A percentile compares a stretch with the other conserved stretches of the same genome.
Conservation (phyloP, 1,140 invertebrate species). For the Drosophila lini region DNA sequence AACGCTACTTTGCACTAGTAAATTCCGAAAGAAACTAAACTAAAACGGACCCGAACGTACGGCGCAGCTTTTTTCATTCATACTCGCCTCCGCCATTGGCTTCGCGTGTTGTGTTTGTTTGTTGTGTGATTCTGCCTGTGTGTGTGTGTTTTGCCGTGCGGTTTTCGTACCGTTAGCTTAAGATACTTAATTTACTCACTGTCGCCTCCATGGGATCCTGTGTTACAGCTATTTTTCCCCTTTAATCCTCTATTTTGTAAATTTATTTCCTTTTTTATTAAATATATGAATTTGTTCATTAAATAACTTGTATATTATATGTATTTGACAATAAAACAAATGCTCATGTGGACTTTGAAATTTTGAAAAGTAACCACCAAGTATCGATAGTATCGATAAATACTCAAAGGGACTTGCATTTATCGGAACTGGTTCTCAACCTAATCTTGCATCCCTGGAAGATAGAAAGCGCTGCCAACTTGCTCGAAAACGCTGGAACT, state of each 20-base stretch:
- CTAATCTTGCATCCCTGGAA: not conserved
- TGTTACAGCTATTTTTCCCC: not conserved
- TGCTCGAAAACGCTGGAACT: not conserved
- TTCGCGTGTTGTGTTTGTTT: slow-evolving; percentile 17
- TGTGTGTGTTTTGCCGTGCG: slow-evolving; percentile 11
- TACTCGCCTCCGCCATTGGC: slow-evolving; percentile 20
- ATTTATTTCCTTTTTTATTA: not conserved
- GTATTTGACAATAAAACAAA: slow-evolving; percentile 20
- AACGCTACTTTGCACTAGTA: slow-evolving; percentile 71
- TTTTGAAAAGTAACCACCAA: slow-evolving; percentile 15
- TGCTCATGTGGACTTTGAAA: slow-evolving; percentile 20
- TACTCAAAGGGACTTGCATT: not conserved
- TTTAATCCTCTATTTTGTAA: not conserved
- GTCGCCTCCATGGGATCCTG: not conserved
- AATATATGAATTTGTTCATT: not conserved
- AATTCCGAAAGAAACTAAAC: slow-evolving; percentile 72
- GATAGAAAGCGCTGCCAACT: slow-evolving; percentile 5
- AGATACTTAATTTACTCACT: slow-evolving; percentile 35
- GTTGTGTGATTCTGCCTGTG: slow-evolving; percentile 36
- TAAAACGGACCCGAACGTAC: slow-evolving; percentile 26
- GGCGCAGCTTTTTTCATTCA: slow-evolving; percentile 65
- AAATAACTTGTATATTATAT: slow-evolving; percentile 5
- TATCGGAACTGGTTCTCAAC: not conserved
- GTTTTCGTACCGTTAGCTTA: not conserved
- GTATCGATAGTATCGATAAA: slow-evolving; percentile 9